phyloP scores from a whole-genome alignment of 2,113 vertebrate species.

The Heloderma charlesbogerti region DNA sequence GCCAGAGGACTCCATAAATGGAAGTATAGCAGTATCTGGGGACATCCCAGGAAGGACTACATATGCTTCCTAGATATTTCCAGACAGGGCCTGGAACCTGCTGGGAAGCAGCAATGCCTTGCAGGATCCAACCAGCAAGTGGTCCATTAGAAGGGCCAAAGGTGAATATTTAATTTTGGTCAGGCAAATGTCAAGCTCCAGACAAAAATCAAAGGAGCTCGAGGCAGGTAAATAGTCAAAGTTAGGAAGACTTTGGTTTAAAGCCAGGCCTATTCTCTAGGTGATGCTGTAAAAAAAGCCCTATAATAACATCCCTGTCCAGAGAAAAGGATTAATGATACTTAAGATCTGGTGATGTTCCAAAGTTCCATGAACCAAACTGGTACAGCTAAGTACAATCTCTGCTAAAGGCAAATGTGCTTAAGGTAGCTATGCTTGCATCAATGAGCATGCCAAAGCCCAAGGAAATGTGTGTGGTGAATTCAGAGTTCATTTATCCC shows the following conservation, averaged over 20 bases:
- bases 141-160: too few species aligned
- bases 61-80: neutral
- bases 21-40: neutral
- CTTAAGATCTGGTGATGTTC: slow-evolving; percentile 64
- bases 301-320: slow-evolving; percentile 68
- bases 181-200: too few species aligned
- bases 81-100: neutral
- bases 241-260: too few species aligned
- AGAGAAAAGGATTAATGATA: slow-evolving; percentile 66
- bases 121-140: neutral
- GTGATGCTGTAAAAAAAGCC: slow-evolving; percentile 51
- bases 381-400: slow-evolving; percentile 60
- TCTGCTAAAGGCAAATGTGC: slow-evolving; percentile 45
- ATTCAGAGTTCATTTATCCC: neutral
- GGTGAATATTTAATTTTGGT: too few species aligned
- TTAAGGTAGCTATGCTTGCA: slow-evolving; percentile 42
- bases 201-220: too few species aligned
- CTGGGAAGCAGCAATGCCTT: neutral
- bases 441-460: slow-evolving; percentile 27
- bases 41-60: neutral
- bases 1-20: neutral
- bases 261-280: slow-evolving; percentile 24
- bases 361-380: slow-evolving; percentile 56
- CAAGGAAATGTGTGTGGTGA: slow-evolving; percentile 54
- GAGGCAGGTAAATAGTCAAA: too few species aligned